Base-by-base conservation (phyloP, 1,140 invertebrate species). In the Rhyacophila brunnea region DNA sequence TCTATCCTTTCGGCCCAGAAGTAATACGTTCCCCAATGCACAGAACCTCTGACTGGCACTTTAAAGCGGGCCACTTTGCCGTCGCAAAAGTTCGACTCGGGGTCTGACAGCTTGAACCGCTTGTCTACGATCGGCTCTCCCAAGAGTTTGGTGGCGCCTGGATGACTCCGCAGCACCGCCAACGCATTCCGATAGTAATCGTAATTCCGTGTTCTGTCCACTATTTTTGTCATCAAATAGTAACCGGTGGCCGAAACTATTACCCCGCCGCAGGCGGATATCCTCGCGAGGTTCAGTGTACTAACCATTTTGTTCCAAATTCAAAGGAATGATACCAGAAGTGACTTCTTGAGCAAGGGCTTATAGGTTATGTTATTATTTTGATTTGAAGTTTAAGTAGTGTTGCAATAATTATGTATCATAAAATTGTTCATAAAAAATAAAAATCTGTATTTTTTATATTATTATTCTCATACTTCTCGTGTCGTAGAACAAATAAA, bases 111-210 rank as follows among this genome's bases (percentile, higher is more conserved):
- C 70, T 86, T 81, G 49, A 85, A 80, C 13, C 71, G 74, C 15
- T 73, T 77, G 34, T 83, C 83, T 68, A 80, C 83, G 6, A 88
- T 85, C 0, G 86, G 86, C 66, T 87, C 81, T 11, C 86, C 86
- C 35, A 88, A 68, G 38, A 84, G 71, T 38, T 77, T 62, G 0
- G 84, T 71, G 11, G 84, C 83, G 15, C 81, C 81, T 34, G 73
- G 65, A 67, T 87, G 77, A 5, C 64, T 68, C 35, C 81, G 68
- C 5, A 87, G 63, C 9, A 66, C 75, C 64, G 81, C 75, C 7
- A 86, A 57, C 6, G 84, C 83, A 56, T 79, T 68, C 66, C 78
- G 81, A 64, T 83, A 87, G 68, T 81, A 84, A 5, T 83, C 79
- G 1, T 73, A 66, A 32, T 73, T 57, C 58, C 70, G 69, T 2